Evolutionary conservation across 2,113 vertebrate genomes (phyloP).

Genomic region (Polypterus senegalus): DNA sequence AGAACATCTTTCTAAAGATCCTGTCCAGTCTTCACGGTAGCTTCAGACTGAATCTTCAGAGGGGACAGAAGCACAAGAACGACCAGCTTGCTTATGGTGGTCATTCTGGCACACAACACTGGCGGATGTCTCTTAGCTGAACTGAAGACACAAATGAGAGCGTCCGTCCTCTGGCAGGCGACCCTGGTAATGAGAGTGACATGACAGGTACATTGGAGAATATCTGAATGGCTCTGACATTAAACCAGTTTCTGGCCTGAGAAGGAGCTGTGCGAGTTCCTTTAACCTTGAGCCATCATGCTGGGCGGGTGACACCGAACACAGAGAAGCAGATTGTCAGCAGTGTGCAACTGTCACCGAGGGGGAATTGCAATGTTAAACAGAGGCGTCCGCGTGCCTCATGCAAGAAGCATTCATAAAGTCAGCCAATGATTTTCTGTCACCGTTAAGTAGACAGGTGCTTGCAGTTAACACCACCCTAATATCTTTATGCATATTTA

Average conservation of each 20-base stretch:
- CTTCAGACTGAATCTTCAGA: too few species aligned
- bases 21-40: too few species aligned
- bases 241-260: slow-evolving; percentile 25
- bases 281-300: slow-evolving; percentile 51
- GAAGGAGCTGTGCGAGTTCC: slow-evolving; percentile 31
- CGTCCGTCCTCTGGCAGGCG: too few species aligned
- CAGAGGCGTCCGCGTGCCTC: slow-evolving; percentile 82
- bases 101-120: background rate
- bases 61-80: too few species aligned
- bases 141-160: too few species aligned
- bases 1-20: too few species aligned
- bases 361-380: slow-evolving; percentile 53
- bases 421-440: slow-evolving; percentile 88
- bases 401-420: slow-evolving; percentile 68
- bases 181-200: too few species aligned
- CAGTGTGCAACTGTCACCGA: slow-evolving; percentile 36
- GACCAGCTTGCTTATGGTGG: too few species aligned
- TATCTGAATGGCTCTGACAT: slow-evolving; percentile 9
- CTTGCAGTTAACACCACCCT: slow-evolving; percentile 91
- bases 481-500: slow-evolving; percentile 96
- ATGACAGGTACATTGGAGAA: too few species aligned
- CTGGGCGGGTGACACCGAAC: slow-evolving; percentile 39
- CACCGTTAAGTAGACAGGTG: slow-evolving; percentile 94
- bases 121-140: too few species aligned
- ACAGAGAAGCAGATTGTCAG: slow-evolving; percentile 43